Conservation (phyloP, 2,113 vertebrate species). For the Microcebus griseorufus region DNA sequence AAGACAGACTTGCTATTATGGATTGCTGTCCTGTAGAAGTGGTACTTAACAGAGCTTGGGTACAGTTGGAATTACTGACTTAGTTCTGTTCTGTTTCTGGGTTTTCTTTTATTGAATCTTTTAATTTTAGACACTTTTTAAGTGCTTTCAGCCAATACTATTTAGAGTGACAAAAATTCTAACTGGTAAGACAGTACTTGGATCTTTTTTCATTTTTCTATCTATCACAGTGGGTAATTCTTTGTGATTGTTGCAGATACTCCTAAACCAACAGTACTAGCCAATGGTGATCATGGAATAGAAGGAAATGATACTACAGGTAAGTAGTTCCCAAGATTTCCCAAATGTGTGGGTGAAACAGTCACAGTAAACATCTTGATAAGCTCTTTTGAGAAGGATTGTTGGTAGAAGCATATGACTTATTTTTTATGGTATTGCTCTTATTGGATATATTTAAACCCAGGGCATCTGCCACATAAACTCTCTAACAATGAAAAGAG, state of each 20-base stretch:
- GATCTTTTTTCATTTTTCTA: background rate
- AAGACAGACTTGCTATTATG: background rate
- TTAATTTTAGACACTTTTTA: background rate
- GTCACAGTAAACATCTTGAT: background rate
- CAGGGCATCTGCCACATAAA: background rate
- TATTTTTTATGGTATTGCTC: background rate
- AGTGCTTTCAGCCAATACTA: background rate
- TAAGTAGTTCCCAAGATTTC: constrained; percentile 63
- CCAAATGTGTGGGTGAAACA: background rate
- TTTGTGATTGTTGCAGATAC: constrained; percentile 73
- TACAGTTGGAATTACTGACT: background rate
- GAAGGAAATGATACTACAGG: constrained; percentile 79
- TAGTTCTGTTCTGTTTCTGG: background rate
- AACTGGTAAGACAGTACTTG: background rate
- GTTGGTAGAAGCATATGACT: background rate
- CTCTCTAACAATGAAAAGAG: background rate
- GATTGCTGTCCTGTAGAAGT: background rate
- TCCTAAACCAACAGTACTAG: constrained; percentile 83
- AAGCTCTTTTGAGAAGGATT: background rate
- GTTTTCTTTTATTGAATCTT: constrained; percentile 36
- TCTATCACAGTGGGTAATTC: background rate
- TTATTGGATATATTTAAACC: background rate
- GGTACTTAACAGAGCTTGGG: background rate
- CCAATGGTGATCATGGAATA: constrained; percentile 91
- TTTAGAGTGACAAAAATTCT: background rate